Evolutionary conservation across 2,797 vertebrate species (phyloP), one percentile per base, ranked within the genome.

Genomic region (Cuculus canorus): DNA sequence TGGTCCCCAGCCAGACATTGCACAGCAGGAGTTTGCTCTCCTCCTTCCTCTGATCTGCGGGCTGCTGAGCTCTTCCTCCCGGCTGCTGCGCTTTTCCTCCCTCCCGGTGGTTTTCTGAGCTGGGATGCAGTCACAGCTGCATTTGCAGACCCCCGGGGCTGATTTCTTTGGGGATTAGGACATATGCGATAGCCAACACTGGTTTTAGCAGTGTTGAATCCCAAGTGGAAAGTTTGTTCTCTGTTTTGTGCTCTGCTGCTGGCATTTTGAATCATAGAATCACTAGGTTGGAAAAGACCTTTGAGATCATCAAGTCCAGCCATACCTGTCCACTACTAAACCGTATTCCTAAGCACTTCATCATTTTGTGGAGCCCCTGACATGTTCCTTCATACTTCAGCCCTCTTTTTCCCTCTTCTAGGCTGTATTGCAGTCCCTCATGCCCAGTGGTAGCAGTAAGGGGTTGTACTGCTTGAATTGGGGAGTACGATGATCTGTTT

Each of bases 1-100:
- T 92, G 92, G 47, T 82, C 76, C 85, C 71, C 1, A 4, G 68
- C 82, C 90, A 95, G 88, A 21, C 75, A 2, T 41, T n/a, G 75
- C 47, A 8, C 71, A 52, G 92, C 84, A 33, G 21, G 81, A 54
- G 5, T 47, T 61, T 45, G 37, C 25, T 87, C 64, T 2, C 11
- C 57, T 88, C 71, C 56, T 64, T 61, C 82, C 57, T 81, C 53
- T 18, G 1, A 33, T 25, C 64, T 7, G 7, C 0, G 1, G 35
- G 72, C 30, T 59, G 60, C 78, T 13, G 27, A 0, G 2, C 19
- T 70, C 52, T 76, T 53, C 64, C 33, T 65, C 76, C 61, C 13
- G 35, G 72, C 30, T 59, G 60, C 78, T 13, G 27, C 0, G 2
- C 19, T 70, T 52, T 76, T 53, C 64, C 33, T 65, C 76, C 61